These are phyloP conservation scores for Meloidogyne floridensis DNA, from an alignment of 1,140 invertebrate species.

Conservation along the genomic window DNA sequence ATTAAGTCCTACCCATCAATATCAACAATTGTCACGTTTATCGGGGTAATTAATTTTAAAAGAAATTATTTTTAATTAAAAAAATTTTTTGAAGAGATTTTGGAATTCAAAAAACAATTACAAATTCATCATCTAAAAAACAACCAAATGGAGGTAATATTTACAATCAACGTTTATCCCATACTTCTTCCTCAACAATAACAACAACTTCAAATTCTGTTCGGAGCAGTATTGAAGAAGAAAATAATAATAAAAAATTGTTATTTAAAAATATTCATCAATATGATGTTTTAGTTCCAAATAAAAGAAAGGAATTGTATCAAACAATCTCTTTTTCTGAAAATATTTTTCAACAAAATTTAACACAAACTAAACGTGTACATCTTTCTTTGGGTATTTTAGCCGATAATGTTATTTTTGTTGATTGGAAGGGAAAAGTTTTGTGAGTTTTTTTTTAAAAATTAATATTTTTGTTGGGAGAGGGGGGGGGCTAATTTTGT, in stretches of 20 bases:
- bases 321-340: not conserved
- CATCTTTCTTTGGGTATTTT: constrained; percentile 25
- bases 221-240: not conserved
- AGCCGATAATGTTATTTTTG: constrained; percentile 33
- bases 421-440: constrained; percentile 36
- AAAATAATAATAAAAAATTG: not conserved
- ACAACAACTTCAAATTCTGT: not conserved
- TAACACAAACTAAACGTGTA: constrained; percentile 2
- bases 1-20: constrained; percentile 18
- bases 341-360: constrained; percentile 9
- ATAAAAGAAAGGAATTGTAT: not conserved
- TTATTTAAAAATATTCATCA: not conserved
- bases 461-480: not conserved
- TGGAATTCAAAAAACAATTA: not conserved
- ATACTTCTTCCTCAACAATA: not conserved
- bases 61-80: not conserved
- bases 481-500: too few species aligned
- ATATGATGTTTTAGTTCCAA: constrained; percentile 12
- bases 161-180: constrained; percentile 2
- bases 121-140: not conserved
- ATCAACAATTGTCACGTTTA: constrained; percentile 22
- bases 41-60: constrained; percentile 11
- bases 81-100: constrained; percentile 8
- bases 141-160: not conserved
- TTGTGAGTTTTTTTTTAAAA: constrained; percentile 22